Evolutionary conservation across 2,888 invertebrate species (phyloP).

Genomic region (Melieria omissa): DNA sequence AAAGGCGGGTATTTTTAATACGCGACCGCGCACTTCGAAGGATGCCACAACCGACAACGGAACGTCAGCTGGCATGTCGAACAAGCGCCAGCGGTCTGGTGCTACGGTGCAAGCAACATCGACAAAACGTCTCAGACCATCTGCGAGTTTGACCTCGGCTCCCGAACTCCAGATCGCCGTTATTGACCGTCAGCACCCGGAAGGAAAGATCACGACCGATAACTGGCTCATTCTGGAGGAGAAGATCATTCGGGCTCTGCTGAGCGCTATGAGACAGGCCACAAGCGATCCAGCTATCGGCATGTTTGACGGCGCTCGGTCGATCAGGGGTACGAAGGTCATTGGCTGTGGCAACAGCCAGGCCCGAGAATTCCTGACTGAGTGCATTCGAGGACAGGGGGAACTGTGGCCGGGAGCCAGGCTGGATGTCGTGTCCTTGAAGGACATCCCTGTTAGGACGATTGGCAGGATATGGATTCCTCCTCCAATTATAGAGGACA

Average conservation of each 20-base stretch:
- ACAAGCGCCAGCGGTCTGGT: too few species aligned
- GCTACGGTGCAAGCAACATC: too few species aligned
- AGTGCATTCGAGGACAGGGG: too few species aligned
- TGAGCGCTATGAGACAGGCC: background rate
- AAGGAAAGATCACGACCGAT: constrained; percentile 6
- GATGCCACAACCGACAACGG: too few species aligned
- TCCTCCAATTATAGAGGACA: background rate
- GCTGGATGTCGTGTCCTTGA: background rate
- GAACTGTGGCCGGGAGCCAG: too few species aligned
- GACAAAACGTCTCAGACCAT: too few species aligned
- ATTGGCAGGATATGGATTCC: background rate
- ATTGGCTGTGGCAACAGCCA: constrained; percentile 19
- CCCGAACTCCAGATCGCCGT: constrained; percentile 16
- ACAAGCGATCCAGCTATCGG: background rate
- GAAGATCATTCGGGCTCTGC: constrained; percentile 5
- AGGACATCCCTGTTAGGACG: background rate
- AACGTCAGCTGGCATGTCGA: too few species aligned
- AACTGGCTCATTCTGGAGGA: constrained; percentile 21
- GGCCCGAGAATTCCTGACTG: background rate
- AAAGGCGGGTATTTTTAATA: too few species aligned
- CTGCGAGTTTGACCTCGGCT: background rate
- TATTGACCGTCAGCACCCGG: constrained; percentile 12
- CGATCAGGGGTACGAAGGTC: constrained; percentile 14
- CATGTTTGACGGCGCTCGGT: background rate
- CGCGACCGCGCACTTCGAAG: too few species aligned